Base-by-base conservation (phyloP, 2,888 invertebrate genomes). In the Aleiodes leptofemur region DNA sequence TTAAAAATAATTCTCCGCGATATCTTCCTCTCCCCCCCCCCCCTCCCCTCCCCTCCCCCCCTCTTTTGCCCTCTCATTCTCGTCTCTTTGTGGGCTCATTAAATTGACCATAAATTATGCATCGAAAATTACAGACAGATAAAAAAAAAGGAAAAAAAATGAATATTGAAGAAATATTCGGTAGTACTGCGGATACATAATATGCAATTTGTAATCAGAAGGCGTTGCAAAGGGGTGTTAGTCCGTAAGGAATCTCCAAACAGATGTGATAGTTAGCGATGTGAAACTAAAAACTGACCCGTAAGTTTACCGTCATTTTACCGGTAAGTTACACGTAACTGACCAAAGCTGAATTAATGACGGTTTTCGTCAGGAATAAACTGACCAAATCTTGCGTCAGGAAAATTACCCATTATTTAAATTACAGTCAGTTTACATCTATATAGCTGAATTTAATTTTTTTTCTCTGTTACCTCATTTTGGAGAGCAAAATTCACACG, bases 131-230 rank as follows among this genome's bases (percentile, higher is more conserved):
- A 88, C 86, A 84, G 85, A 81, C 80, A 80, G 78, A 82, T 43
- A 14, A 80, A 59, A 66, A 82, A 84, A 82, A 84, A 14, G 79
- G 57, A 66, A 82, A 84, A 82, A 84, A 84, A 16, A 61, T 16
- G 11, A 38, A 43, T 85, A 83, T 83, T 61, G 70, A 8, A 53
- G 70, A 57, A 53, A 43, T 43, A 43, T 43, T 43, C 43, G 69
- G 74, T 73, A 34, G 74, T 73, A 34, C 56, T 59, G 80, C 76
- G 80, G 77, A 79, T 79, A 85, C 83, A 88, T 88, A 88, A 88
- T 88, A 87, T 87, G 88, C 88, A 88, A 88, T 89, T 89, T 89
- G 88, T 87, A 89, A 89, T 89, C 88, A 88, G 86, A 87, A 84
- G 85, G 85, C 87, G 86, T 86, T 83, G 84, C 83, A 83, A 84